Evolutionary conservation across 2,888 invertebrate species (phyloP).

Genomic region (Acrobasis suavella): DNA sequence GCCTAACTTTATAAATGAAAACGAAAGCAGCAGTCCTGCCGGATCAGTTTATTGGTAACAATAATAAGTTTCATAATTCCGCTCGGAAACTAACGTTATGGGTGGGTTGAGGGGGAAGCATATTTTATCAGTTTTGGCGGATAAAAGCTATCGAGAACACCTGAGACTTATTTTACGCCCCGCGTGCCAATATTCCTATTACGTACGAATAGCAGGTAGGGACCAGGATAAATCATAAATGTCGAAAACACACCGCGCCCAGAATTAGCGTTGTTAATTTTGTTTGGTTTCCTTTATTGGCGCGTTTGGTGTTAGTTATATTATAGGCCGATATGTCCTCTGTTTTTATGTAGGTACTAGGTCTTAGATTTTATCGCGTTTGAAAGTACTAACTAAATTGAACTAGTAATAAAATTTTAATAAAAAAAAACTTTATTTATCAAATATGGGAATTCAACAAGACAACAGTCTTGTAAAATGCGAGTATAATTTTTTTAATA

Average conservation of each 20-base stretch:
- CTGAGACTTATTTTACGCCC: slow-evolving; percentile 79
- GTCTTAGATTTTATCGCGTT: too few relatives aligned
- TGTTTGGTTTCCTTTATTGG: slow-evolving; percentile 51
- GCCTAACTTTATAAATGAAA: not conserved
- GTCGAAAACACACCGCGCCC: slow-evolving; percentile 43
- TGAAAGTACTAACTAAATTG: too few relatives aligned
- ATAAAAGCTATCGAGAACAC: slow-evolving; percentile 77
- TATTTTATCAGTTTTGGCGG: slow-evolving; percentile 78
- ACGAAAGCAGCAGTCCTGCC: not conserved
- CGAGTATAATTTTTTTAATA: not conserved
- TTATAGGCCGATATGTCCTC: not conserved
- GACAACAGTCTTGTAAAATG: too few relatives aligned
- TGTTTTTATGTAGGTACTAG: not conserved
- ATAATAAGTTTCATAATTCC: slow-evolving; percentile 51
- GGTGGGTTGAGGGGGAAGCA: slow-evolving; percentile 56
- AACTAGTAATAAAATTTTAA: too few relatives aligned
- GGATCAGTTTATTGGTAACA: slow-evolving; percentile 28
- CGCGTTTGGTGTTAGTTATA: slow-evolving; percentile 33
- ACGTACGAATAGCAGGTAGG: slow-evolving; percentile 39
- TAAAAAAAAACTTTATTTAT: too few relatives aligned
- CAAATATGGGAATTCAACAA: too few relatives aligned
- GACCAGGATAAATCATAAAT: slow-evolving; percentile 62
- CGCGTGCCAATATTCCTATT: slow-evolving; percentile 70
- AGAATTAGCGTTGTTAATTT: slow-evolving; percentile 57
- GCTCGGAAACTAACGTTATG: slow-evolving; percentile 55